Conservation (phyloP, 2,797 vertebrate genomes). For the Pseudopleuronectes americanus region DNA sequence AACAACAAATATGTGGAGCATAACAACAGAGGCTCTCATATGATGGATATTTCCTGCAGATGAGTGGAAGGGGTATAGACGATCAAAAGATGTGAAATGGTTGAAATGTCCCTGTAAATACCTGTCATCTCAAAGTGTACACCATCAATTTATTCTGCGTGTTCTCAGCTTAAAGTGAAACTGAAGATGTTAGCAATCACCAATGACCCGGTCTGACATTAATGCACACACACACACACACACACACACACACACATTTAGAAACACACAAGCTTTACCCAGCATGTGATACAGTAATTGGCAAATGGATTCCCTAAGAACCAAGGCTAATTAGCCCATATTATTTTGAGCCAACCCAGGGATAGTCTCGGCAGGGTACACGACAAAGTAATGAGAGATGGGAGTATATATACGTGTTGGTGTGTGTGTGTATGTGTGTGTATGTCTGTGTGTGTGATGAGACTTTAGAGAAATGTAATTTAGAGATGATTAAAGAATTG, state of each 20-base stretch:
- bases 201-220: slow-evolving; percentile 50
- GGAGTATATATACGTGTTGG: slow-evolving; percentile 1
- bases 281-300: slow-evolving; percentile 32
- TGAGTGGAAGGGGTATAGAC: background rate
- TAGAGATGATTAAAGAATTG: background rate
- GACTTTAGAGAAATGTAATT: slow-evolving; percentile 11
- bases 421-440: slow-evolving; percentile 17
- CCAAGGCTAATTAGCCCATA: slow-evolving; percentile 69
- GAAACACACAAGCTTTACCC: slow-evolving; percentile 32
- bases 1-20: slow-evolving; percentile 15
- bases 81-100: slow-evolving; percentile 12
- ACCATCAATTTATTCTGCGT: slow-evolving; percentile 15
- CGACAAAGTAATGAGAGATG: slow-evolving; percentile 9
- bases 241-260: slow-evolving; percentile 17
- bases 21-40: background rate
- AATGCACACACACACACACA: slow-evolving; percentile 35
- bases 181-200: slow-evolving; percentile 64
- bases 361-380: slow-evolving; percentile 41
- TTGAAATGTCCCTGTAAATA: slow-evolving; percentile 32
- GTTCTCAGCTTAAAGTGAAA: slow-evolving; percentile 47
- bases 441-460: slow-evolving; percentile 14
- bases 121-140: slow-evolving; percentile 27
- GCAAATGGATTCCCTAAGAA: slow-evolving; percentile 35
- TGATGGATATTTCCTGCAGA: background rate
- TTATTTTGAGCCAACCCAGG: slow-evolving; percentile 28